Conservation (phyloP, 2,797 vertebrate genomes). For the Pipistrellus kuhlii region DNA sequence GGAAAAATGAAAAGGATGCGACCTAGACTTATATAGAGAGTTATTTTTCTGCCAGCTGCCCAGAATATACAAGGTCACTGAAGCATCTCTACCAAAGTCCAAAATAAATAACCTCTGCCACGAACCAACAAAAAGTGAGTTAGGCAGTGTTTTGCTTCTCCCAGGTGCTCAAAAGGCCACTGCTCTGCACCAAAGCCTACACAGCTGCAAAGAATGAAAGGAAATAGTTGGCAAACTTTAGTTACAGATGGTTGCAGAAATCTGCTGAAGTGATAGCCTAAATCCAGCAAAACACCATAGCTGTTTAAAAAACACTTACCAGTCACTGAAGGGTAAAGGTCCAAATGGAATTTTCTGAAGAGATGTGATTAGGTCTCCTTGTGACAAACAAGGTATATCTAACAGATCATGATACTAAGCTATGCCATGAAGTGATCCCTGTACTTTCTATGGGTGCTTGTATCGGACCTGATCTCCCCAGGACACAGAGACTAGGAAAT, state of each 20-base stretch:
- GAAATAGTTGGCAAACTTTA: neutral
- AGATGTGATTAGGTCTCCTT: neutral
- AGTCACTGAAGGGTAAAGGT: neutral
- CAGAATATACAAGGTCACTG: neutral
- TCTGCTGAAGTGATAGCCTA: neutral
- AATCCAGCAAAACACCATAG: neutral
- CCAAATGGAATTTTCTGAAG: neutral
- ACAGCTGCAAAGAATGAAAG: neutral
- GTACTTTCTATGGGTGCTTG: neutral
- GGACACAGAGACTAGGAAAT: neutral
- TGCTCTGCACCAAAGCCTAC: neutral
- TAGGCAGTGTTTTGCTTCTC: neutral
- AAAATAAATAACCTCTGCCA: slow-evolving; percentile 27
- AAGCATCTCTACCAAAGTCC: neutral
- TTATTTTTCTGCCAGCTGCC: neutral
- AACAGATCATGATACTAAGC: neutral
- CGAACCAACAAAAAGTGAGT: neutral
- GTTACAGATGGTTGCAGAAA: neutral
- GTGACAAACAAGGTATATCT: neutral
- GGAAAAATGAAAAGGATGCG: neutral
- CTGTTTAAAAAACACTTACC: slow-evolving; percentile 12
- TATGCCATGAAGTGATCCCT: neutral
- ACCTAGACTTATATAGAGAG: neutral
- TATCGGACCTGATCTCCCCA: neutral
- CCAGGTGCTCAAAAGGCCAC: neutral